These are phyloP conservation scores for Rhyacophila brunnea DNA, from an alignment of 1,140 invertebrate species.

Conservation along the genomic window DNA sequence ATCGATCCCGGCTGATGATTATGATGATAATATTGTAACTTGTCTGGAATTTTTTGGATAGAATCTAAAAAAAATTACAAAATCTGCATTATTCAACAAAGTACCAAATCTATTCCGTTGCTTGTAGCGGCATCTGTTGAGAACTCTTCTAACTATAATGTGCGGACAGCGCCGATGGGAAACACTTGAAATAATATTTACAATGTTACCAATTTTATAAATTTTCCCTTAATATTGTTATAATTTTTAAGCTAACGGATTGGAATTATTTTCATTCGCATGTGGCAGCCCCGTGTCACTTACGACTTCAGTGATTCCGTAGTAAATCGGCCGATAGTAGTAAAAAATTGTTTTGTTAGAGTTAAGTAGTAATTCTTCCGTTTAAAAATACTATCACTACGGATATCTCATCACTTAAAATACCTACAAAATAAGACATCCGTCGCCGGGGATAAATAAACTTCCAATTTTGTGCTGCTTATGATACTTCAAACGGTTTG, in stretches of 20 bases:
- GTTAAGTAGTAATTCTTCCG: conserved; percentile 17
- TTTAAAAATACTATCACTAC: conserved; percentile 10
- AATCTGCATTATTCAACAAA: too few species aligned
- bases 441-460: too few species aligned
- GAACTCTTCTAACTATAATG: too few species aligned
- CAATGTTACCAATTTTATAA: conserved; percentile 1
- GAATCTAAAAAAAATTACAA: too few species aligned
- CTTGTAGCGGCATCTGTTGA: too few species aligned
- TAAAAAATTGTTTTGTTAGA: conserved; percentile 28
- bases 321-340: conserved; percentile 24
- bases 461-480: background rate
- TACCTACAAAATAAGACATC: background rate
- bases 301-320: conserved; percentile 11
- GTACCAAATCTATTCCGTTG: too few species aligned
- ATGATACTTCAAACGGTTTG: conserved; percentile 9
- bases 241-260: background rate
- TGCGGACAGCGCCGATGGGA: too few species aligned
- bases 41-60: too few species aligned
- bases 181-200: too few species aligned
- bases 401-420: conserved; percentile 19
- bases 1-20: too few species aligned
- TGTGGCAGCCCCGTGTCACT: background rate
- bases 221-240: background rate
- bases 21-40: too few species aligned
- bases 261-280: too few species aligned